Evolutionary conservation across 2,797 vertebrate genomes (phyloP), one percentile per base, ranked within the genome.

Genomic region (Odontamblyopus lacepedii): DNA sequence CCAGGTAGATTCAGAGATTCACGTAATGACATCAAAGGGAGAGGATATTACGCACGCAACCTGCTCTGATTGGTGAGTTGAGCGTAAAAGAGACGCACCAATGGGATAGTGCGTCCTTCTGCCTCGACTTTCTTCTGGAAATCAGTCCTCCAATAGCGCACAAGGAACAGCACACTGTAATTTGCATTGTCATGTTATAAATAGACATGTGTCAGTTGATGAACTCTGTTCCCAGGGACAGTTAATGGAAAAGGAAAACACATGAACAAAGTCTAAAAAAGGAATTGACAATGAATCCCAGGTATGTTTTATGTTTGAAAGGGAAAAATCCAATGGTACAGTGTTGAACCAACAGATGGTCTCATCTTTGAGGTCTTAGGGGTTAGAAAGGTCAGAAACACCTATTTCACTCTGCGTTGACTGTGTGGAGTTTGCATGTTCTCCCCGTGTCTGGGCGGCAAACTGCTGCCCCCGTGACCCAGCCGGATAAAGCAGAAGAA

Each of bases 151-250:
- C 95, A 94, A 94, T 96, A 13, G 57, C 0, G 77, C 4, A 0
- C 0, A 5, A 0, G n/a, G 0, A 0, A 1, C 1, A 0, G 18
- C 69, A 16, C 35, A 61, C 6, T 0, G 0, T 48, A 13, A 48
- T 48, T 48, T 15, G 44, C 44, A 48, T 4, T 48, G 4, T 13
- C 1, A 66, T 55, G 56, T 85, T 95, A 96, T 95, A 95, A 94
- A 90, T 93, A 78, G 0, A 3, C 12, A 35, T 23, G 15, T 41
- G n/a, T 23, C 3, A n/a, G 18, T 1, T 4, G 4, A 15, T 15
- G 44, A 13, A 15, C 5, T 48, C 13, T 48, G 44, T 15, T 3
- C 44, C 12, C 13, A 48, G 11, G 1, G 13, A 48, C 11, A 44
- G 41, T 44, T 13, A 15, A 9, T 38, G 44, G 15, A 16, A 8